These are phyloP conservation scores for Drosophila lowei DNA, from an alignment of 1,140 invertebrate genomes.

Conservation along the genomic window DNA sequence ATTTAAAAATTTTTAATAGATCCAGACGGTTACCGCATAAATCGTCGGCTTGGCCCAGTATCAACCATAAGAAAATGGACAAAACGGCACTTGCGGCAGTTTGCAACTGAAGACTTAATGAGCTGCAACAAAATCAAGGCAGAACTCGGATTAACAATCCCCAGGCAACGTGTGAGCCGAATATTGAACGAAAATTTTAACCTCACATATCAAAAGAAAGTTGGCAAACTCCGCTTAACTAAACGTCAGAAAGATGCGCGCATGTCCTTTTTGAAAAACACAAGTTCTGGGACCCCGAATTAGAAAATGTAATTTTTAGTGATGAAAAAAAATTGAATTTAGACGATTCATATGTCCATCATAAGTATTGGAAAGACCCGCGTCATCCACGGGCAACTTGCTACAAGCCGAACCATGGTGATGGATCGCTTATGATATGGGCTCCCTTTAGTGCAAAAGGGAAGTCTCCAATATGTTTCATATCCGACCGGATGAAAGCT, in stretches of 20 bases:
- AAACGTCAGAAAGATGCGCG: neutral
- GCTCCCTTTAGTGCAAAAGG: too few species aligned
- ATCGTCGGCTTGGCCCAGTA: too few species aligned
- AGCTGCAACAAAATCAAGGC: neutral
- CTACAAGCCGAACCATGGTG: neutral
- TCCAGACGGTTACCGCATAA: too few species aligned
- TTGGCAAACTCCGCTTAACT: neutral
- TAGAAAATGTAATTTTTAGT: conserved; percentile 2
- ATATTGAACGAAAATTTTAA: neutral
- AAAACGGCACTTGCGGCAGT: neutral
- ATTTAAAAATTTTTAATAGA: too few species aligned
- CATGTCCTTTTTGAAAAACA: neutral
- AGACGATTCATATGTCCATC: neutral
- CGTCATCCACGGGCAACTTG: neutral
- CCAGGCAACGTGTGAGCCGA: too few species aligned
- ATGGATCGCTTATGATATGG: too few species aligned
- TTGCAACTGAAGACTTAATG: neutral
- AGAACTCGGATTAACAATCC: neutral
- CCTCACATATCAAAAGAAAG: neutral
- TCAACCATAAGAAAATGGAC: too few species aligned
- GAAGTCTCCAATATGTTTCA: too few species aligned
- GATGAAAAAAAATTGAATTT: neutral
- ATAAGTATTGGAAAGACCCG: conserved; percentile 7
- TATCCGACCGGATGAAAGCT: too few species aligned
- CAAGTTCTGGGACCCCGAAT: neutral